Evolutionary conservation across 2,797 vertebrate genomes (phyloP).

Genomic region (Nyctibius grandis): DNA sequence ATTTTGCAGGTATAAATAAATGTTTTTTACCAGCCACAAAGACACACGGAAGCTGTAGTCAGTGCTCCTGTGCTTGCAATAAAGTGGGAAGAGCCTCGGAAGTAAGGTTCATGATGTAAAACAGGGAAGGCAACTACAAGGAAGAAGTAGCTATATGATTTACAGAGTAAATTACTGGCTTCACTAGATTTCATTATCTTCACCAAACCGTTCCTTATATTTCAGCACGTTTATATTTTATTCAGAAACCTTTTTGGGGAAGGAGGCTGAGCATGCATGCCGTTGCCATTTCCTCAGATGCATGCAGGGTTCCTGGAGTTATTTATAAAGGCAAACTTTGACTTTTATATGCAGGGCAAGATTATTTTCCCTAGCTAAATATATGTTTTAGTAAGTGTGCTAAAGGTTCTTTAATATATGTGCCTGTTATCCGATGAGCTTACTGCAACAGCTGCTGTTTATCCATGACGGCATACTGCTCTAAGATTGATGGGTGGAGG

Average conservation of each 20-base stretch:
- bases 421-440: slow-evolving; percentile 57
- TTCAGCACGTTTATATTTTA: slow-evolving; percentile 44
- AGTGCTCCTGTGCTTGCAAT: background rate
- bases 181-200: slow-evolving; percentile 60
- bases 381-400: slow-evolving; percentile 61
- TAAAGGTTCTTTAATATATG: slow-evolving; percentile 57
- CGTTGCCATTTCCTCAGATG: background rate
- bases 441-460: slow-evolving; percentile 58
- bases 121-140: slow-evolving; percentile 26
- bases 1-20: background rate
- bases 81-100: background rate
- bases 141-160: slow-evolving; percentile 38
- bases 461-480: slow-evolving; percentile 38
- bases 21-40: background rate
- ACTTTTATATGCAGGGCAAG: slow-evolving; percentile 51
- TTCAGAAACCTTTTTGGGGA: slow-evolving; percentile 5
- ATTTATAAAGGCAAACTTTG: slow-evolving; percentile 63
- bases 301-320: slow-evolving; percentile 6
- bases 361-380: slow-evolving; percentile 64
- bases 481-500: slow-evolving; percentile 51
- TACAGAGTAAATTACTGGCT: slow-evolving; percentile 55
- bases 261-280: background rate
- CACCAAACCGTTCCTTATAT: slow-evolving; percentile 46
- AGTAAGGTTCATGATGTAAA: slow-evolving; percentile 46
- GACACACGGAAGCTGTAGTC: background rate